Base-by-base conservation (phyloP, 2,797 vertebrate species). In the Glossophaga mutica region DNA sequence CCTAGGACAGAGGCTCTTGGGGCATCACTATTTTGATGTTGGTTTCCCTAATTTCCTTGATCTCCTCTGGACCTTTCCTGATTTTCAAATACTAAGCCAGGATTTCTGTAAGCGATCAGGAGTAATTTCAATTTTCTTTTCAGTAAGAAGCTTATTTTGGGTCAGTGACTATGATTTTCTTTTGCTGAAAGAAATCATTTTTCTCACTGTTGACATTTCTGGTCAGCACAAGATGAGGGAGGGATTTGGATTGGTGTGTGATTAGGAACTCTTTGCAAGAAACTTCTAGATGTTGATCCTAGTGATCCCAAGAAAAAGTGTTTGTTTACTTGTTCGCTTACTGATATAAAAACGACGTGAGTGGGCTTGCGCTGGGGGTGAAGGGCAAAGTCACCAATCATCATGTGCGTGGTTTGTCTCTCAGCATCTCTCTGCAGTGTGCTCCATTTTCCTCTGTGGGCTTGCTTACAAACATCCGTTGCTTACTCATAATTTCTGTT, bases 401-500 rank as follows among this genome's bases (percentile, higher is more conserved):
- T 29, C 68, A 22, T 0, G 16, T 65, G 12, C 9, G 0, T 1
- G 32, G 48, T 81, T 86, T 39, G 74, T 67, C n/a, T 82, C 71
- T 92, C 55, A 42, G 71, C 59, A 8, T 79, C 71, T 74, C 85
- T 92, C 39, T 89, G 52, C 68, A 59, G 55, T 73, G 76, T 55
- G 95, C 34, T 78, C 73, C 39, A 1, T 34, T 92, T 92, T 95
- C 88, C 59, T 89, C 46, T 79, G 65, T 34, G 65, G 74, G 44
- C 55, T 93, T 44, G 55, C 90, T 96, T 52, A 93, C 83, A 71
- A 32, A 37, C 91, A 96, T 96, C 96, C 21, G 34, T 24, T 67
- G 97, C 94, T 97, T 92, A 96, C 95, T 98, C 94, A 97, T 94
- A 96, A 96, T 94, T 96, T 94, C 96, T 95, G 87, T 96, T 97